Percentiles rank a stretch among this genome's conserved stretches.
These are phyloP conservation scores for Trachops cirrhosus DNA, from an alignment of 2,797 vertebrate species.

Conservation along the genomic window DNA sequence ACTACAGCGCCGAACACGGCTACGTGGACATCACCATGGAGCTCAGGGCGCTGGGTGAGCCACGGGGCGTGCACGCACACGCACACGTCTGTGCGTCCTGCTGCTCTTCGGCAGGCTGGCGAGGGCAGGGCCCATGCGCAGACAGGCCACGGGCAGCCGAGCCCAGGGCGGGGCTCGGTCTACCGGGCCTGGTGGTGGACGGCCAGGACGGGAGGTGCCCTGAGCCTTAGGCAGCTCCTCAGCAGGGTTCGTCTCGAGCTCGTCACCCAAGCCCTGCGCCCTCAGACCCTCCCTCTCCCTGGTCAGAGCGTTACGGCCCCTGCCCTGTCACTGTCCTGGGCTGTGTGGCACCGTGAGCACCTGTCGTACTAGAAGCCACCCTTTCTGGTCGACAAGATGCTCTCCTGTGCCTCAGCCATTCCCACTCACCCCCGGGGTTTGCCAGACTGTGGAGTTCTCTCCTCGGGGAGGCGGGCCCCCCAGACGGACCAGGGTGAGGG, in stretches of 20 bases:
- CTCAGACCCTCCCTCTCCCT: neutral
- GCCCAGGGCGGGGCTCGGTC: accelerated
- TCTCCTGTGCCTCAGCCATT: neutral
- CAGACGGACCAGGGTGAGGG: neutral
- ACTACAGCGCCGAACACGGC: conserved; percentile 96
- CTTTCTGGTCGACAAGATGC: neutral
- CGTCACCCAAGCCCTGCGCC: neutral
- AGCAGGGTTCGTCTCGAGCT: accelerated
- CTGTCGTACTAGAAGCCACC: neutral
- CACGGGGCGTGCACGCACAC: accelerated
- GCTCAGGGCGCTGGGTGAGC: conserved; percentile 92
- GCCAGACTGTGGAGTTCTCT: neutral
- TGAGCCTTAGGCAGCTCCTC: neutral
- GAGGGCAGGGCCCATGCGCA: neutral
- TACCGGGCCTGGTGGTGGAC: accelerated
- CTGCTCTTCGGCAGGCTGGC: neutral
- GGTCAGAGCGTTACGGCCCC: neutral
- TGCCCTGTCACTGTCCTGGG: neutral
- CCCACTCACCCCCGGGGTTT: neutral
- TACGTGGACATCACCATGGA: conserved; percentile 99
- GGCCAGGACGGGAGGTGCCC: neutral
- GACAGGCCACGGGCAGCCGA: neutral
- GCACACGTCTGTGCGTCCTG: accelerated
- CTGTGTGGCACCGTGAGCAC: accelerated
- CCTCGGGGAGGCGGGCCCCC: neutral